Conservation (phyloP, 1,140 invertebrate genomes). For the Pectinophora gossypiella region DNA sequence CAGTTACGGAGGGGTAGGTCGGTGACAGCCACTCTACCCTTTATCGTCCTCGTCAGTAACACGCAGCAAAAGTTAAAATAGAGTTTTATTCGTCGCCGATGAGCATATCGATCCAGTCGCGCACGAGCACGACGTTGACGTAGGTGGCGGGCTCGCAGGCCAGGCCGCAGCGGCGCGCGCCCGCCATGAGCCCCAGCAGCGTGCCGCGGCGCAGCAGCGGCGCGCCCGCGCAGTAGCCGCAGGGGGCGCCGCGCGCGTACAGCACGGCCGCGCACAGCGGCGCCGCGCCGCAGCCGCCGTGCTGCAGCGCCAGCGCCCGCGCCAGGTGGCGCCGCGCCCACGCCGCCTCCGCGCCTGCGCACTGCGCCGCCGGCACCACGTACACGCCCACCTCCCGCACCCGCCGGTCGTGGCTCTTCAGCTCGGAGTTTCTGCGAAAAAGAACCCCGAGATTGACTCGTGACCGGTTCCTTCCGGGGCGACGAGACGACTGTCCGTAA, state of each 20-base stretch:
- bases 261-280: conserved; percentile 8
- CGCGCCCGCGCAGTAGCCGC: conserved; percentile 41
- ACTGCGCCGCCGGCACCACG: conserved; percentile 9
- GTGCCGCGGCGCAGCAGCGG: conserved; percentile 29
- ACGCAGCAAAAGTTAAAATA: no score
- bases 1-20: no score
- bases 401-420: conserved; percentile 3
- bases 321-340: background rate
- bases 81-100: no score
- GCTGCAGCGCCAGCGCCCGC: background rate
- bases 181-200: conserved; percentile 33
- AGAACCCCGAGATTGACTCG: no score
- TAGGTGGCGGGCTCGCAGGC: conserved; percentile 38
- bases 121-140: conserved; percentile 27
- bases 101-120: conserved; percentile 31
- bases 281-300: background rate
- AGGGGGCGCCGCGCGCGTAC: conserved; percentile 12
- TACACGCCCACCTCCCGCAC: conserved; percentile 17
- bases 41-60: no score
- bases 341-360: background rate
- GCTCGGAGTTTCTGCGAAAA: conserved; percentile 23
- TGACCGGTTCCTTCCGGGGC: no score
- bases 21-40: no score
- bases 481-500: no score
- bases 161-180: conserved; percentile 26